Percentiles rank a stretch among this genome's conserved stretches.
These are phyloP conservation scores for Varecia variegata DNA, from an alignment of 2,797 vertebrate genomes.

Conservation along the genomic window DNA sequence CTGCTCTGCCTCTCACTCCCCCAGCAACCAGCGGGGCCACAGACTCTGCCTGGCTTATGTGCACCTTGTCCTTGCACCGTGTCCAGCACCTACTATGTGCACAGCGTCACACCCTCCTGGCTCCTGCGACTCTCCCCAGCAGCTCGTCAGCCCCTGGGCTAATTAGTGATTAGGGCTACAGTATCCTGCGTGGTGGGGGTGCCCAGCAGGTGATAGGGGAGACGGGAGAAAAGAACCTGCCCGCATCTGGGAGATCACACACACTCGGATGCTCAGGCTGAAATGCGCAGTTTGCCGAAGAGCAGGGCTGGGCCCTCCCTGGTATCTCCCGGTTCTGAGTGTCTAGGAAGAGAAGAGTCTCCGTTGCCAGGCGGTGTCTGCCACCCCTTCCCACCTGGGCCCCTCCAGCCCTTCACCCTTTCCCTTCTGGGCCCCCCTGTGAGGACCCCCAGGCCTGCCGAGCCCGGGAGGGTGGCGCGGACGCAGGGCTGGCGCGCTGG, in stretches of 20 bases:
- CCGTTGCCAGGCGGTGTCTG: not conserved
- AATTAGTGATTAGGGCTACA: not conserved
- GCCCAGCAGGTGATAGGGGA: not conserved
- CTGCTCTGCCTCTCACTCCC: not conserved
- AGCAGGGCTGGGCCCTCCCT: not conserved
- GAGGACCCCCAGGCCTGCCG: not conserved
- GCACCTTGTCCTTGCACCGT: not conserved
- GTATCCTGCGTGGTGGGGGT: not conserved
- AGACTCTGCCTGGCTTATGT: too few species aligned
- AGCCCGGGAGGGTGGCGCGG: not conserved
- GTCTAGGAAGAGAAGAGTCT: not conserved
- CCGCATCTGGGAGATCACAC: not conserved
- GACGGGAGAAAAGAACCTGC: not conserved
- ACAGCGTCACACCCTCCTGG: not conserved
- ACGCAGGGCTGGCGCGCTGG: accelerated
- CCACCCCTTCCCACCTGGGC: not conserved
- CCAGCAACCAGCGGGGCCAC: not conserved
- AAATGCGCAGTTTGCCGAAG: not conserved
- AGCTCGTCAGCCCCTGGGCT: not conserved
- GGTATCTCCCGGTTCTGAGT: not conserved
- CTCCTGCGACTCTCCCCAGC: not conserved
- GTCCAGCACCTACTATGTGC: not conserved
- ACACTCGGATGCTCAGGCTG: not conserved
- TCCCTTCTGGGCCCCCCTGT: not conserved
- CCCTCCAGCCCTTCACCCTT: too few species aligned